Conservation (phyloP, 2,888 invertebrate genomes). For the Melanotus villosus region DNA sequence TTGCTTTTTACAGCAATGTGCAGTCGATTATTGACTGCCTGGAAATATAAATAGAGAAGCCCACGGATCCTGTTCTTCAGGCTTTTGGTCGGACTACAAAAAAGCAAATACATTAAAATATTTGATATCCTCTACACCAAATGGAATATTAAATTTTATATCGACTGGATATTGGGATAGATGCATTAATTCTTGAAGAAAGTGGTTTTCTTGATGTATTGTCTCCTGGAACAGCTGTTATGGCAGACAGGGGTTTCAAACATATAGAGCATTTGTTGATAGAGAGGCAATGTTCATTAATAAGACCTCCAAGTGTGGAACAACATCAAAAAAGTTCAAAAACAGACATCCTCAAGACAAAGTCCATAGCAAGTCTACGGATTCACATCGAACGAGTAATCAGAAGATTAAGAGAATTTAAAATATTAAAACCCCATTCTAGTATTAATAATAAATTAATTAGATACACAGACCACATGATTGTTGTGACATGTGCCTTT, state of each 20-base stretch:
- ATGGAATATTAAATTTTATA: conserved; percentile 41
- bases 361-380: too few relatives aligned
- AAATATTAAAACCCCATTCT: conserved; percentile 40
- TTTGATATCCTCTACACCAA: conserved; percentile 51
- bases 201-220: conserved; percentile 38
- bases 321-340: conserved; percentile 12
- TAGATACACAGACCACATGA: conserved; percentile 7
- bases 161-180: conserved; percentile 13
- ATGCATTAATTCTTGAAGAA: conserved; percentile 39
- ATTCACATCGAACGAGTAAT: too few relatives aligned
- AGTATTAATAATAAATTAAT: conserved; percentile 9
- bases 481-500: conserved; percentile 8
- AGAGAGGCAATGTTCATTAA: conserved; percentile 27
- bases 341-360: conserved; percentile 26
- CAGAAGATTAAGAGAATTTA: conserved; percentile 41
- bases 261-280: too few relatives aligned
- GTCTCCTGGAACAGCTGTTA: conserved; percentile 18
- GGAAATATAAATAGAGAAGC: conserved; percentile 63
- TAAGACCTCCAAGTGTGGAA: conserved; percentile 32
- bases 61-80: conserved; percentile 58
- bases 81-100: conserved; percentile 61
- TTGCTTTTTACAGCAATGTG: too few relatives aligned
- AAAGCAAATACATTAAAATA: too few relatives aligned
- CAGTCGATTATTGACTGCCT: conserved; percentile 63
- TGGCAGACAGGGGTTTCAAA: conserved; percentile 43